Evolutionary conservation across 2,113 vertebrate genomes (phyloP), one percentile per base, ranked within the genome.

Genomic region (Sialia sialis): DNA sequence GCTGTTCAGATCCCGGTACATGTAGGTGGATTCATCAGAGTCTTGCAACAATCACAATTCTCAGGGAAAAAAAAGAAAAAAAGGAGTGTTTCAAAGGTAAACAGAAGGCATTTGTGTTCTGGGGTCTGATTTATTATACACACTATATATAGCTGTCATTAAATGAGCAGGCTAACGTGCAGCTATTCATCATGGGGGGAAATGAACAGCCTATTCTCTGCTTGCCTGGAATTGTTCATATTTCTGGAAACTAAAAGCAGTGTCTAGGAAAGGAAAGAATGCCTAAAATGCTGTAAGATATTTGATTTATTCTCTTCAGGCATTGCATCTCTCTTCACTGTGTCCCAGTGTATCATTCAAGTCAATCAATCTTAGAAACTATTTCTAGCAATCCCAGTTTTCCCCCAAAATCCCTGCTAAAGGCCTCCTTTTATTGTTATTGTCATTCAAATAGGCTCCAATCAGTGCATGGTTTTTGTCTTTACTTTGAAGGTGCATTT

Each of bases 141-240:
- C 95, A 62, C 68, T 96, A 93, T 97, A 97, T 97, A 98, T 97
- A 97, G 97, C 93, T 98, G 97, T 97, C 97, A 97, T 98, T 98
- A 98, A 98, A 98, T 98, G 98, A 98, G 97, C 98, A 98, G 97
- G 97, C 97, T 96, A 96, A 98, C 98, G 97, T 97, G 98, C 97
- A 98, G 97, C 97, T 98, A 98, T 98, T 98, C 97, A 98, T 98
- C 98, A 98, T 69, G 93, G 25, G 94, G 93, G 90, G 95, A 97
- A 98, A 98, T 96, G 98, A 98, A 98, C 98, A 98, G 97, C 95
- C 97, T 98, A 94, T 98, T 97, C 97, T 96, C 95, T 98, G 97
- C 98, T 98, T 98, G 98, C 97, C 97, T 98, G 97, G 98, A 98
- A 98, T 98, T 97, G 98, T 98, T 98, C 97, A 39, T 80, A 52